These are phyloP conservation scores for Siniperca knerii DNA, from an alignment of 2,113 vertebrate species.

Conservation along the genomic window DNA sequence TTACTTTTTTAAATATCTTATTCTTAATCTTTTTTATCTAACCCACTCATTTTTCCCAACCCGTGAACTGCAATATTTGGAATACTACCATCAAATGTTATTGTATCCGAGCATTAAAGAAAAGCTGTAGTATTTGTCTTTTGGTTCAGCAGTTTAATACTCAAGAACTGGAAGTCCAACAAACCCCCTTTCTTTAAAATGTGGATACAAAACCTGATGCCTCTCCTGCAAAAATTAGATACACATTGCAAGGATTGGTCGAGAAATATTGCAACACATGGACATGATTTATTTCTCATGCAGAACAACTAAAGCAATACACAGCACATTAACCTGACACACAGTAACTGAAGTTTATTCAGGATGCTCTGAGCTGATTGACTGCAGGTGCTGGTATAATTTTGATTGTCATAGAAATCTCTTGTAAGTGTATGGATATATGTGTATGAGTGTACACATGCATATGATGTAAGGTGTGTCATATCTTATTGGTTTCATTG, in stretches of 20 bases:
- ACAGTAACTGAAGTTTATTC: background rate
- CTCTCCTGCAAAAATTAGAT: background rate
- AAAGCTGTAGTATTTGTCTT: background rate
- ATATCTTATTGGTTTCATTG: background rate
- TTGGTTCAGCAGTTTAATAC: background rate
- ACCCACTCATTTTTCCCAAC: background rate
- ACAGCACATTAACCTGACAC: background rate
- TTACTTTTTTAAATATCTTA: no score
- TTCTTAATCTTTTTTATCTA: no score
- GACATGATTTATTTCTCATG: background rate
- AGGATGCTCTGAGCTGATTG: background rate
- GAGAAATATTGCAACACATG: background rate
- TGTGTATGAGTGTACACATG: no score
- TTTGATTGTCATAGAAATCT: no score
- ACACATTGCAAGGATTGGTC: background rate
- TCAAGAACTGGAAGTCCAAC: no score
- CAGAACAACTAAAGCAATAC: background rate
- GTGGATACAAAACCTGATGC: no score
- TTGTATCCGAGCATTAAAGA: background rate
- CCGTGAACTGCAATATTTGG: background rate
- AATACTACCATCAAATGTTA: background rate
- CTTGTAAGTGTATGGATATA: no score
- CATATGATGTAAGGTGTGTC: background rate
- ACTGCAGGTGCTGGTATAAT: background rate
- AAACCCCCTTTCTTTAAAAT: no score